A percentile compares a stretch with the other conserved stretches of the same genome.
phyloP scores from a whole-genome alignment of 2,113 vertebrate genomes.

The Ammodytes marinus region DNA sequence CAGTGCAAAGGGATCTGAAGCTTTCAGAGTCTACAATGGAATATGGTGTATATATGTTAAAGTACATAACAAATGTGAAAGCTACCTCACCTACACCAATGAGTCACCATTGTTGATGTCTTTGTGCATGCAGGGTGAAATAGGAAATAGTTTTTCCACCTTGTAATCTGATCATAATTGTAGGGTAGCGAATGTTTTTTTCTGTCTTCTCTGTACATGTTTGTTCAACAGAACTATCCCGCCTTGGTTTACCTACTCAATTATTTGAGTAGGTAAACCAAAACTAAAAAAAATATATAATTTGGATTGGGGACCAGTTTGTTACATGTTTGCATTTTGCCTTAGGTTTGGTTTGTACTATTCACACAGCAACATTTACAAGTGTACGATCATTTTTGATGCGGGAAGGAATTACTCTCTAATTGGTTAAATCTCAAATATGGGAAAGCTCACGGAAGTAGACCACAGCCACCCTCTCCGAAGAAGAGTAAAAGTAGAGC shows the following conservation, averaged over 20 bases:
- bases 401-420: too few relatives aligned
- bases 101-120: not conserved
- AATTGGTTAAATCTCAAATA: too few relatives aligned
- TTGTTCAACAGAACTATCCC: not conserved
- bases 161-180: not conserved
- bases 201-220: not conserved
- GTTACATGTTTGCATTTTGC: too few relatives aligned
- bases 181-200: not conserved
- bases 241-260: not conserved
- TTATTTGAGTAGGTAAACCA: too few relatives aligned
- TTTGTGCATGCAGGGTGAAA: not conserved
- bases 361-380: too few relatives aligned
- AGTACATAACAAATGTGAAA: not conserved
- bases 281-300: too few relatives aligned
- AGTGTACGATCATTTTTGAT: too few relatives aligned
- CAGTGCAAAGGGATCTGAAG: not conserved
- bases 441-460: too few relatives aligned
- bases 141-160: not conserved
- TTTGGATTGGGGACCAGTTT: too few relatives aligned
- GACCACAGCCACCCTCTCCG: too few relatives aligned
- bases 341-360: too few relatives aligned
- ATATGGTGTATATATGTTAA: constrained; percentile 22
- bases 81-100: not conserved
- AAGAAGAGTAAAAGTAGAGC: too few relatives aligned
- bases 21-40: not conserved